Conservation (phyloP, 2,888 invertebrate genomes). For the Diachrysia chrysitis region DNA sequence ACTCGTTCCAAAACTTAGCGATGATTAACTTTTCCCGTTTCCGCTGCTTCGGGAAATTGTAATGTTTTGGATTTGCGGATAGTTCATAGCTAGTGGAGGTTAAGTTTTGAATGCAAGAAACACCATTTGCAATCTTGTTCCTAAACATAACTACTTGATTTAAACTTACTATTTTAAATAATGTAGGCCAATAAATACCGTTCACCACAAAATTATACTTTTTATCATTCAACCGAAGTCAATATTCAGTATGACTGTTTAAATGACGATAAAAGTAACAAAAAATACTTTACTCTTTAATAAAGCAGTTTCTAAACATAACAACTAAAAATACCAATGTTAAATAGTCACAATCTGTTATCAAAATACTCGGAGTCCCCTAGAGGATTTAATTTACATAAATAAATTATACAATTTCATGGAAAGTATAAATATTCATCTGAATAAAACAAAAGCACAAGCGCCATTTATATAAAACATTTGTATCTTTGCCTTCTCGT, state of each 20-base stretch:
- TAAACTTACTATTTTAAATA: too few relatives aligned
- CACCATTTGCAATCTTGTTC: too few relatives aligned
- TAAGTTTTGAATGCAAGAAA: too few relatives aligned
- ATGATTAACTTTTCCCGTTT: not conserved
- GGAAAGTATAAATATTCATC: conserved; percentile 53
- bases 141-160: too few relatives aligned
- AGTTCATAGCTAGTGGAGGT: not conserved
- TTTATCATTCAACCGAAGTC: not conserved
- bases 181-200: too few relatives aligned
- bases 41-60: not conserved
- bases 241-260: too few relatives aligned
- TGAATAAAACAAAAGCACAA: conserved; percentile 46
- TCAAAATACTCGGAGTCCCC: conserved; percentile 39
- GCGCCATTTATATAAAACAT: conserved; percentile 30
- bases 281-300: not conserved
- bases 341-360: conserved; percentile 12
- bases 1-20: not conserved
- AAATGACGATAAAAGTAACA: not conserved
- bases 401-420: conserved; percentile 59
- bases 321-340: conserved; percentile 30
- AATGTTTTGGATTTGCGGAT: not conserved
- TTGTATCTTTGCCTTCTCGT: conserved; percentile 25
- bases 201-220: too few relatives aligned
- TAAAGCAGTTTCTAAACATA: conserved; percentile 46
- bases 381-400: conserved; percentile 48